Conservation (phyloP, 2,797 vertebrate species). For the Pangasius djambal region DNA sequence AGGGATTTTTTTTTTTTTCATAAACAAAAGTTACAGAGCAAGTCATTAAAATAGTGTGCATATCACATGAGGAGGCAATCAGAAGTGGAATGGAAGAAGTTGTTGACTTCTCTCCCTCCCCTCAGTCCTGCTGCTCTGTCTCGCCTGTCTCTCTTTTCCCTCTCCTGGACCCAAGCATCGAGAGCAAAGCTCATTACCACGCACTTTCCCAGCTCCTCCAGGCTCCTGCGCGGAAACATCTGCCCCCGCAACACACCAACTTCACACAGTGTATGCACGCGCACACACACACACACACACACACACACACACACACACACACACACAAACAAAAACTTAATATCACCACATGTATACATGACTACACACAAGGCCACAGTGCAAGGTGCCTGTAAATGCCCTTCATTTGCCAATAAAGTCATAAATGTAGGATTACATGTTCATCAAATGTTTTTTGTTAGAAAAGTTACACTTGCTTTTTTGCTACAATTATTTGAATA, state of each 20-base stretch:
- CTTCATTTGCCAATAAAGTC: slow-evolving; percentile 7
- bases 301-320: slow-evolving; percentile 22
- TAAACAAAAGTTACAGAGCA: slow-evolving; percentile 49
- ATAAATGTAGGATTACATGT: neutral
- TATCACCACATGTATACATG: neutral
- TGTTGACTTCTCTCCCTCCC: slow-evolving; percentile 53
- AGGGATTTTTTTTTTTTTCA: slow-evolving; percentile 20
- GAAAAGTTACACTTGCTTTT: neutral
- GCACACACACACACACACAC: slow-evolving; percentile 27
- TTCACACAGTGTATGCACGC: slow-evolving; percentile 46
- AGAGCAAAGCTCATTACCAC: slow-evolving; percentile 64
- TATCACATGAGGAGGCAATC: slow-evolving; percentile 50
- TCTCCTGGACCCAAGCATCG: slow-evolving; percentile 51
- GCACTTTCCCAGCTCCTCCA: slow-evolving; percentile 59
- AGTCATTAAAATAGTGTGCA: slow-evolving; percentile 52
- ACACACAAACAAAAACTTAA: slow-evolving; percentile 3
- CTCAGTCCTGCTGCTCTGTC: slow-evolving; percentile 47
- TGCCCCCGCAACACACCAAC: slow-evolving; percentile 57
- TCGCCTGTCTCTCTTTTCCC: slow-evolving; percentile 53
- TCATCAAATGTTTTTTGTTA: neutral
- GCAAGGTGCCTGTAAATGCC: slow-evolving; percentile 31
- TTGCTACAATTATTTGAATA: neutral
- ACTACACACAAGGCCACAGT: slow-evolving; percentile 38
- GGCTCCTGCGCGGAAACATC: slow-evolving; percentile 58
- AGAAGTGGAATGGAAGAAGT: slow-evolving; percentile 54